phyloP scores from a whole-genome alignment of 2,113 vertebrate species.

The Elgaria multicarinata region DNA sequence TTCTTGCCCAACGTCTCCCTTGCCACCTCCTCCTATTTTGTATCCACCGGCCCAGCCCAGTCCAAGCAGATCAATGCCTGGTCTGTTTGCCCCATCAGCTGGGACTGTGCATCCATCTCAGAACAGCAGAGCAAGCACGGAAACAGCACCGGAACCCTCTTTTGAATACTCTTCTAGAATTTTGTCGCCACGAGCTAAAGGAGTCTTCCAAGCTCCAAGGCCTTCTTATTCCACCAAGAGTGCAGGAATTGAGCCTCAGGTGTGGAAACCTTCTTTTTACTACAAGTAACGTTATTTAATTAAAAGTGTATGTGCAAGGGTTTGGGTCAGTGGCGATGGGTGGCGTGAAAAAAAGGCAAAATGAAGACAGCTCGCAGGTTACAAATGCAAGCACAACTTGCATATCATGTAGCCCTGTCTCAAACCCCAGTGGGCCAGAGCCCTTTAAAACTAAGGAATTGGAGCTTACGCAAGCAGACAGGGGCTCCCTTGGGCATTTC shows the following conservation, averaged over 20 bases:
- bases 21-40: constrained; percentile 76
- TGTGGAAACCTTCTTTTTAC: constrained; percentile 95
- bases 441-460: background rate
- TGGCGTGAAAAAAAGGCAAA: constrained; percentile 9
- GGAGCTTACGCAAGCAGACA: background rate
- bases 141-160: constrained; percentile 61
- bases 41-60: constrained; percentile 65
- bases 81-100: constrained; percentile 62
- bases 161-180: constrained; percentile 81
- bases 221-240: constrained; percentile 93
- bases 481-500: background rate
- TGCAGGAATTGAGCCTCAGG: constrained; percentile 92
- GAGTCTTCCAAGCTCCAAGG: constrained; percentile 84
- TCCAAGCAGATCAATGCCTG: constrained; percentile 66
- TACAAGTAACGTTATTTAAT: constrained; percentile 74
- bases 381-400: background rate
- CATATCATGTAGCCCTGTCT: background rate
- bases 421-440: background rate
- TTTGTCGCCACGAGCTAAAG: constrained; percentile 80
- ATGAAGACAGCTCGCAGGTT: constrained; percentile 39
- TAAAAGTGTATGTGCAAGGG: background rate
- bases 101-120: constrained; percentile 55
- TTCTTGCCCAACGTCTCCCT: constrained; percentile 74
- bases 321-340: background rate
- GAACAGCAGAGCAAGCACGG: constrained; percentile 40